Evolutionary conservation across 1,140 invertebrate genomes (phyloP).

Genomic region (Lepidurus packardi): DNA sequence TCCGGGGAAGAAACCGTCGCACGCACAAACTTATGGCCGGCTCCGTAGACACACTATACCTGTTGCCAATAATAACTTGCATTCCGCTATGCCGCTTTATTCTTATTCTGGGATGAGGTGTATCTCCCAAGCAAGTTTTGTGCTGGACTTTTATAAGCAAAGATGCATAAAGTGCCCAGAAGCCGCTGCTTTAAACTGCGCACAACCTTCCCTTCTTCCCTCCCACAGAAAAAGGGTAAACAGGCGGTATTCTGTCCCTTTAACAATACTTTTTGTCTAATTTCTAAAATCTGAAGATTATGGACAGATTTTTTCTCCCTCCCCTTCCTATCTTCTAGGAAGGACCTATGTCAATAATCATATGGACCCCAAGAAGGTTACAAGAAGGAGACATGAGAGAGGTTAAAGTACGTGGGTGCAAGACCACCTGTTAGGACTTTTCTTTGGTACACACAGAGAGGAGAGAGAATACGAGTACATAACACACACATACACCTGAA

Average conservation of each 20-base stretch:
- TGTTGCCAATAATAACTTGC: slow-evolving; percentile 15
- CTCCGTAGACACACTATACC: neutral
- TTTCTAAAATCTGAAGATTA: neutral
- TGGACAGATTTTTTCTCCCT: too few relatives aligned
- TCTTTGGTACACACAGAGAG: neutral
- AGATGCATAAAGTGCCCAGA: neutral
- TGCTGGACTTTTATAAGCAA: too few relatives aligned
- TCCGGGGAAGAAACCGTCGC: neutral
- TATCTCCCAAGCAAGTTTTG: neutral
- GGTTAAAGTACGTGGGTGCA: slow-evolving; percentile 6
- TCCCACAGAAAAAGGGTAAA: neutral
- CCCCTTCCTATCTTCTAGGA: neutral
- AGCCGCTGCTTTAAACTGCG: neutral
- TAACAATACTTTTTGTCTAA: slow-evolving; percentile 2
- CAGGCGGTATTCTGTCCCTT: neutral
- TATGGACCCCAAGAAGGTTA: neutral
- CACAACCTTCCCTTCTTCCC: neutral
- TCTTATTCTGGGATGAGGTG: neutral
- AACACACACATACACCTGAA: neutral
- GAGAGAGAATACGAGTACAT: too few relatives aligned
- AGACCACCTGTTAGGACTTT: slow-evolving; percentile 11
- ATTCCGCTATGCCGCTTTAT: neutral
- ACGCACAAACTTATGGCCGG: neutral
- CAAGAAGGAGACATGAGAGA: neutral
- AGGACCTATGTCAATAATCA: slow-evolving; percentile 1